Evolutionary conservation across 2,113 vertebrate genomes (phyloP).

Genomic region (Paramormyrops kingsleyae): DNA sequence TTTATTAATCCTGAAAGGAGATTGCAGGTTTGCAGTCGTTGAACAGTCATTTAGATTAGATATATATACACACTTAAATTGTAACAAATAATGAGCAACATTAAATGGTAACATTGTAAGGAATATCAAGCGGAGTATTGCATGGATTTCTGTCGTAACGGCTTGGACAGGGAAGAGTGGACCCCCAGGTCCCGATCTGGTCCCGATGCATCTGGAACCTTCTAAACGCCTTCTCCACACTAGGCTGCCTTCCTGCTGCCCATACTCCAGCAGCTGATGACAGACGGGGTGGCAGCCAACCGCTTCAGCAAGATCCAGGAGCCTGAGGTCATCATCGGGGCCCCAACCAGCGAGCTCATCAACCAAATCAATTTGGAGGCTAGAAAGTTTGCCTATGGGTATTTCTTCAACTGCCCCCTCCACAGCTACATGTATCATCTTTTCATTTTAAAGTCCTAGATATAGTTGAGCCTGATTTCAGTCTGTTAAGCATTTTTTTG

Average conservation of each 20-base stretch:
- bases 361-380: constrained; percentile 90
- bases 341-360: constrained; percentile 88
- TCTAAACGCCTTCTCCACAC: neutral
- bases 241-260: constrained; percentile 92
- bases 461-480: neutral
- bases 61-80: neutral
- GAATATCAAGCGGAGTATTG: neutral
- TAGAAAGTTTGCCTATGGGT: constrained; percentile 87
- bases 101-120: neutral
- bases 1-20: neutral
- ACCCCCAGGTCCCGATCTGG: neutral
- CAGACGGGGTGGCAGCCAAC: constrained; percentile 69
- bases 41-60: neutral
- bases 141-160: neutral
- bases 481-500: neutral
- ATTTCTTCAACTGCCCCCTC: neutral
- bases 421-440: too few species aligned
- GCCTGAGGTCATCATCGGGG: constrained; percentile 80
- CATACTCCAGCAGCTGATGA: constrained; percentile 79
- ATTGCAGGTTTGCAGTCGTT: neutral
- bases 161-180: neutral
- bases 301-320: constrained; percentile 77
- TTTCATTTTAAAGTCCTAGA: neutral
- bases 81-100: neutral
- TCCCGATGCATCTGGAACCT: neutral